Base-by-base conservation (phyloP, 2,888 invertebrate genomes). In the Lasioglossum vierecki region DNA sequence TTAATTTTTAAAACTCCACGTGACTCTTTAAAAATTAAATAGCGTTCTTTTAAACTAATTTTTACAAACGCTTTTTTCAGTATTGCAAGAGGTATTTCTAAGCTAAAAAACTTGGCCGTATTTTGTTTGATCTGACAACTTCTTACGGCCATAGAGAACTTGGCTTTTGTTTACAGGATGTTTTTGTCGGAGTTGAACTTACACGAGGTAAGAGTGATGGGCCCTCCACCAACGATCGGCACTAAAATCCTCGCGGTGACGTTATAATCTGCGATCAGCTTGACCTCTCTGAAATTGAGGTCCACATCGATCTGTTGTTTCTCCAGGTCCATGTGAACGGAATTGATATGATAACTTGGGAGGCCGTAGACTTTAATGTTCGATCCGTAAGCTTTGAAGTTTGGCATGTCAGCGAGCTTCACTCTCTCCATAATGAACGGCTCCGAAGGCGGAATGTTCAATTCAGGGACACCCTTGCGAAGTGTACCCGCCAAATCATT, bases 401-500 rank as follows among this genome's bases (percentile, higher is more conserved):
- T 91, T 3, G 86, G 77, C 0, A 89, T 80, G n/a, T 94, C 88
- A 0, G 90, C 82, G 5, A 95, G 53, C 22, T 86, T 22, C 3
- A 94, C 82, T n/a, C 85, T 57, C 0, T 92, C 89, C 0, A 95
- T 77, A 0, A 4, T 0, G 13, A 95, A 57, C 0, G 95, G 94
- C 4, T 95, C 94, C 0, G 91, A 1, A 0, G 93, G 13, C 0
- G 94, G 94, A 3, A 94, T 76, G 1, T 91, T 86, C 49, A 95
- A 70, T 77, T 95, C 95, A 1, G 94, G 92, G 4, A 95, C 93
- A 3, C 95, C 95, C 0, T 0, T 0, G 2, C 68, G 63, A 0
- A 95, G 77, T 15, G 90, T 90, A 0, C 53, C 81, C 3, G 83
- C 84, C 6, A 95, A 39, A 0, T 46, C 26, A 5, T 66, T 77